Conservation (phyloP, 2,888 invertebrate species). For the Trachelus stipa region DNA sequence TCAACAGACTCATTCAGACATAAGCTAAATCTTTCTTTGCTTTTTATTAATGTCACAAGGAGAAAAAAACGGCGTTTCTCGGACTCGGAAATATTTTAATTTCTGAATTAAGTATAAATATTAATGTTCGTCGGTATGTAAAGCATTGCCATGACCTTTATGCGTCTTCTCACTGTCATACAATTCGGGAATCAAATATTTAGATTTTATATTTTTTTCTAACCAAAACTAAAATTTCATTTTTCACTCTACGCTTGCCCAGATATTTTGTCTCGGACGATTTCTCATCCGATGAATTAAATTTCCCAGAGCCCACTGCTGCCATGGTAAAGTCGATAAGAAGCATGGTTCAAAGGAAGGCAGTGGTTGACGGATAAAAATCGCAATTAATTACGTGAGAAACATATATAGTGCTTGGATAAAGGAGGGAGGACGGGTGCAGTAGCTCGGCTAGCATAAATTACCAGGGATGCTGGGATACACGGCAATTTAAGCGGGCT, state of each 20-base stretch:
- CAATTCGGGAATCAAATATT: too few species aligned
- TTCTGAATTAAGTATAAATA: too few species aligned
- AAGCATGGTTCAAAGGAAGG: neutral
- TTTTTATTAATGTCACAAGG: neutral
- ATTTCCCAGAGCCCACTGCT: neutral
- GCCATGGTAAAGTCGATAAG: neutral
- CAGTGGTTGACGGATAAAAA: slow-evolving; percentile 26
- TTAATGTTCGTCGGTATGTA: too few species aligned
- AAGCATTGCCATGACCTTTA: too few species aligned
- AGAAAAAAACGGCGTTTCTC: too few species aligned
- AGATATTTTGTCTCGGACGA: neutral
- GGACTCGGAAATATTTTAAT: too few species aligned
- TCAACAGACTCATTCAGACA: neutral
- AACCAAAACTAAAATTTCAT: too few species aligned
- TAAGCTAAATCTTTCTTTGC: neutral
- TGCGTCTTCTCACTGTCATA: too few species aligned
- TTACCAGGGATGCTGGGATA: slow-evolving; percentile 25
- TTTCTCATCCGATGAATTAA: neutral
- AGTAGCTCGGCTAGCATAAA: slow-evolving; percentile 24
- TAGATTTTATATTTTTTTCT: too few species aligned
- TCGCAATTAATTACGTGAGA: slow-evolving; percentile 36
- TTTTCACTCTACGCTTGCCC: neutral
- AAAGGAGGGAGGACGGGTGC: neutral
- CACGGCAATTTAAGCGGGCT: slow-evolving; percentile 34
- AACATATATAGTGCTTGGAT: slow-evolving; percentile 20